phyloP scores from a whole-genome alignment of 1,140 invertebrate species.

The Camponotus floridanus region DNA sequence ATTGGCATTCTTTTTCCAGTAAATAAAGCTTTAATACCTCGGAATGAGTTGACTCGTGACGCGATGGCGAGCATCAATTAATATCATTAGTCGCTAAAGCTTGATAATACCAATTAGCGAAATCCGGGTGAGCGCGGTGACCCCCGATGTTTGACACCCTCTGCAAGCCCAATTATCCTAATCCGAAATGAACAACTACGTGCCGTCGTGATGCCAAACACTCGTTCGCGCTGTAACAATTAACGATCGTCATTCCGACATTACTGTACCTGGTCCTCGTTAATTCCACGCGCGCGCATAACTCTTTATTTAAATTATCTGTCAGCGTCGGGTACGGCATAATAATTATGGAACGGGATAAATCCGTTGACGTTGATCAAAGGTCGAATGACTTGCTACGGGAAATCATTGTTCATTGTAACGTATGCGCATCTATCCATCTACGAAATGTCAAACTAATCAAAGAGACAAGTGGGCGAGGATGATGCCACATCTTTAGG shows the following conservation, averaged over 20 bases:
- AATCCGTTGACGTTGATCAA: conserved; percentile 54
- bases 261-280: conserved; percentile 42
- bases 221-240: conserved; percentile 38
- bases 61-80: conserved; percentile 69
- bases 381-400: conserved; percentile 40
- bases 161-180: conserved; percentile 70
- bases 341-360: conserved; percentile 52
- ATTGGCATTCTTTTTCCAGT: conserved; percentile 3
- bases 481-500: conserved; percentile 48
- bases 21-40: neutral
- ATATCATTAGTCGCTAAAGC: conserved; percentile 70
- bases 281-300: conserved; percentile 54
- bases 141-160: conserved; percentile 67
- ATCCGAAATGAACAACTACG: conserved; percentile 70
- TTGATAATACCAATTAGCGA: conserved; percentile 79
- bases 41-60: conserved; percentile 51
- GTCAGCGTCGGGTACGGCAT: conserved; percentile 39
- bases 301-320: conserved; percentile 63
- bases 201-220: conserved; percentile 45
- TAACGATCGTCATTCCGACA: conserved; percentile 51
- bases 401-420: conserved; percentile 36
- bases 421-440: conserved; percentile 33
- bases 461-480: conserved; percentile 36
- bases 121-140: conserved; percentile 74
- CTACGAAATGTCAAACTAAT: conserved; percentile 53